Evolutionary conservation across 1,140 invertebrate species (phyloP).

Genomic region (Drosophila bipectinata): DNA sequence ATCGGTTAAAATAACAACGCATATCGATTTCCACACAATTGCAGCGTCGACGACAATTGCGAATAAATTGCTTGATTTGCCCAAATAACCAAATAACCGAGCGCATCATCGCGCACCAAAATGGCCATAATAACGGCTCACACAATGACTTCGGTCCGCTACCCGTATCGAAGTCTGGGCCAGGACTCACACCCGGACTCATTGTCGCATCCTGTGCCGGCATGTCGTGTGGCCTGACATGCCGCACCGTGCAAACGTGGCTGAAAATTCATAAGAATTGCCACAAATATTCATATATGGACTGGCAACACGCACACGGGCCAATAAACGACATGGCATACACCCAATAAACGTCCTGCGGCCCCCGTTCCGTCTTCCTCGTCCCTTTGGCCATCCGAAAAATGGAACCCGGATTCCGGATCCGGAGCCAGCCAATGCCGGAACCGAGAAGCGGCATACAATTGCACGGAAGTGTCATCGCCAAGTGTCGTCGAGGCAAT

Average conservation of each 20-base stretch:
- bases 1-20: slow-evolving; percentile 81
- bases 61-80: slow-evolving; percentile 80
- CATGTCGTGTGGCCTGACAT: slow-evolving; percentile 51
- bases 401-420: slow-evolving; percentile 23
- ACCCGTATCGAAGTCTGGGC: not conserved
- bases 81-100: slow-evolving; percentile 79
- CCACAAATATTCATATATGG: slow-evolving; percentile 80
- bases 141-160: slow-evolving; percentile 53
- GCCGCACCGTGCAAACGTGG: slow-evolving; percentile 40
- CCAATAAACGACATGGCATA: slow-evolving; percentile 53
- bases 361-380: not conserved
- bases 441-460: slow-evolving; percentile 68
- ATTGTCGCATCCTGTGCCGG: slow-evolving; percentile 62
- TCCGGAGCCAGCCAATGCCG: slow-evolving; percentile 39
- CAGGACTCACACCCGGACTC: slow-evolving; percentile 31
- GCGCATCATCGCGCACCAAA: slow-evolving; percentile 74
- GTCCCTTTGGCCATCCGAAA: slow-evolving; percentile 1
- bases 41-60: slow-evolving; percentile 75
- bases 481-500: slow-evolving; percentile 77
- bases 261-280: slow-evolving; percentile 80
- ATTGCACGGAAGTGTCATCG: slow-evolving; percentile 80
- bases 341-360: slow-evolving; percentile 66
- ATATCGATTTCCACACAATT: slow-evolving; percentile 81
- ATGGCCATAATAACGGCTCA: slow-evolving; percentile 76
- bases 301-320: slow-evolving; percentile 73